Evolutionary conservation across 2,888 invertebrate genomes (phyloP), one percentile per base, ranked within the genome.

Genomic region (Alitta virens): DNA sequence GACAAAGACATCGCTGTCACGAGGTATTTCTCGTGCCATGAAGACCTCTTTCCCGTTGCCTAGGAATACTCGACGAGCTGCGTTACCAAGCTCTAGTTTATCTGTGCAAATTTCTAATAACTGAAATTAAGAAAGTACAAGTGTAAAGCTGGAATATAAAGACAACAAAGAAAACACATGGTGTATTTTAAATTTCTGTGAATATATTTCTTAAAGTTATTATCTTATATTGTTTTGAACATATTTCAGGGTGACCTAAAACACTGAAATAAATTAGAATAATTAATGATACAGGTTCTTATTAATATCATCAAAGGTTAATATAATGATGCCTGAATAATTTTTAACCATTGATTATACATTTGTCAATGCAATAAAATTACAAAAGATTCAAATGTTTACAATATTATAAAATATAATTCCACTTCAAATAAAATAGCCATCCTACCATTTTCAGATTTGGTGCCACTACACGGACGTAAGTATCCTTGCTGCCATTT

Each of bases 61-160:
- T 23, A 79, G 69, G 65, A 80, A 82, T 12, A 80, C 67, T n/a
- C 79, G 68, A 12, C 82, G 69, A 2, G 78, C 82, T 59, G 82
- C 81, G 69, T 75, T 75, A 18, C 74, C 73, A 55, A 82, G 63
- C 1, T 70, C 69, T 25, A 82, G 72, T 62, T 75, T 78, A 9
- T 77, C 78, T 55, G 82, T 82, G 62, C 77, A 76, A 54, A 69
- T 67, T 60, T 81, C 79, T 66, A 81, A 64, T 54, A 82, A 70
- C 80, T 81, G 68, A 18, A 70, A 70, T 26, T 46, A 62, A 33
- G 14, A 50, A 54, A 54, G 33, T 18, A 24, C n/a, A n/a, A n/a
- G n/a, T n/a, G n/a, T n/a, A n/a, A n/a, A n/a, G n/a, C n/a, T n/a
- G n/a, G n/a, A n/a, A n/a, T n/a, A n/a, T n/a, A n/a, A n/a, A n/a